Evolutionary conservation across 2,797 vertebrate species (phyloP).

Genomic region (Pagetopsis macropterus): DNA sequence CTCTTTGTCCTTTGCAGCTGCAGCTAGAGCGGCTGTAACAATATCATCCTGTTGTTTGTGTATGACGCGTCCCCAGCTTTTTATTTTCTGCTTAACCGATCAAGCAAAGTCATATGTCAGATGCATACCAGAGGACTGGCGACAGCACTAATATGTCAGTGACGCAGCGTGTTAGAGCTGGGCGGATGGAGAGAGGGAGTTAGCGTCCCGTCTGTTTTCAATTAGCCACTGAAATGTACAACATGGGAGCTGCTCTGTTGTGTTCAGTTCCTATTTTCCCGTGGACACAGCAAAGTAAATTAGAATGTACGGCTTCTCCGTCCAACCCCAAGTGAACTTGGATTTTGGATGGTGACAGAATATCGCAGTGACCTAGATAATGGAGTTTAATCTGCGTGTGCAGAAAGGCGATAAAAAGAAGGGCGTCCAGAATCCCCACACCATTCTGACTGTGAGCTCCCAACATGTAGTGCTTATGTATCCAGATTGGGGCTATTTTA

Average conservation of each 20-base stretch:
- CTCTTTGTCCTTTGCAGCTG: constrained; percentile 60
- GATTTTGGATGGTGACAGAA: constrained; percentile 63
- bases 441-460: constrained; percentile 38
- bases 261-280: constrained; percentile 56
- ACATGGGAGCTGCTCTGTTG: constrained; percentile 75
- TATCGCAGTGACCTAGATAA: constrained; percentile 65
- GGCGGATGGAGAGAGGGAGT: constrained; percentile 71
- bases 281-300: constrained; percentile 52
- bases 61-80: constrained; percentile 53
- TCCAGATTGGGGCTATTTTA: constrained; percentile 53
- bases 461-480: constrained; percentile 52
- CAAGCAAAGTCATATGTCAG: constrained; percentile 65
- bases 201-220: constrained; percentile 81
- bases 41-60: constrained; percentile 33
- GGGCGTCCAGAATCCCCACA: constrained; percentile 36
- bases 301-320: constrained; percentile 18
- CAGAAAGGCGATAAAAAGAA: constrained; percentile 32
- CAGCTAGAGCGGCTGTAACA: constrained; percentile 33
- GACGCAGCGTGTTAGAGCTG: constrained; percentile 47
- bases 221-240: constrained; percentile 80
- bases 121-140: constrained; percentile 65
- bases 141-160: constrained; percentile 73
- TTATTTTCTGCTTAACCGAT: constrained; percentile 61
- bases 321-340: constrained; percentile 67
- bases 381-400: constrained; percentile 58